Evolutionary conservation across 92 coral and sea anemone genomes (phyloP).

Genomic region (Diadumene lineata): DNA sequence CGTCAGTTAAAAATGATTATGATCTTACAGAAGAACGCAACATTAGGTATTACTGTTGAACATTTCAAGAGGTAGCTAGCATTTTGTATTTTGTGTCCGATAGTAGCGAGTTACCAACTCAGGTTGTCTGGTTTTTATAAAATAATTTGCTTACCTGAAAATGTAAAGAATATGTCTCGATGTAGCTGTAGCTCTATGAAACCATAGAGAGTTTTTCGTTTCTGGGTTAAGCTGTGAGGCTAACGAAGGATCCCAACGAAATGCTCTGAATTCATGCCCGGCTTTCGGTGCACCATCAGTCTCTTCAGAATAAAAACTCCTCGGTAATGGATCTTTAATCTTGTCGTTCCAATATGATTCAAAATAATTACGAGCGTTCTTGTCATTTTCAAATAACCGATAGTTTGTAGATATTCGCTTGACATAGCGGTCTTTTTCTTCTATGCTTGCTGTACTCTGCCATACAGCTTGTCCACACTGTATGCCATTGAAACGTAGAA

Average conservation of each 20-base stretch:
- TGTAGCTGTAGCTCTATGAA: conserved; percentile 66
- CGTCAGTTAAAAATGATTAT: too few species aligned
- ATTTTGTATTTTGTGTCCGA: too few species aligned
- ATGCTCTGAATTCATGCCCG: conserved; percentile 84
- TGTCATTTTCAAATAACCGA: conserved; percentile 80
- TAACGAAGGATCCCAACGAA: conserved; percentile 85
- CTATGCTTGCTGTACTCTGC: conserved; percentile 87
- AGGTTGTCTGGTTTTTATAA: background rate
- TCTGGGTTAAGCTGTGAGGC: conserved; percentile 23
- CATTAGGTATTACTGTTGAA: too few species aligned
- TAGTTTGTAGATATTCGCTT: conserved; percentile 90
- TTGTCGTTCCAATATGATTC: conserved; percentile 85
- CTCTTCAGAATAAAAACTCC: conserved; percentile 86
- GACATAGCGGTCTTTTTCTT: conserved; percentile 94
- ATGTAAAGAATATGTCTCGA: conserved; percentile 77
- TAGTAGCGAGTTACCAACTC: too few species aligned
- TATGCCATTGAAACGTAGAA: conserved; percentile 75
- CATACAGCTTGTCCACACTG: conserved; percentile 98
- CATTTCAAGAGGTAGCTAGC: too few species aligned
- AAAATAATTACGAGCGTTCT: conserved; percentile 76
- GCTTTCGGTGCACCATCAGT: conserved; percentile 91
- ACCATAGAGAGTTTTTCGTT: conserved; percentile 60
- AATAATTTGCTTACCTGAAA: conserved; percentile 63
- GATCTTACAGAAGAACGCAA: too few species aligned
- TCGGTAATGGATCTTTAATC: conserved; percentile 83